Conservation (phyloP, 2,888 invertebrate genomes). For the Yponomeuta plumbellus region DNA sequence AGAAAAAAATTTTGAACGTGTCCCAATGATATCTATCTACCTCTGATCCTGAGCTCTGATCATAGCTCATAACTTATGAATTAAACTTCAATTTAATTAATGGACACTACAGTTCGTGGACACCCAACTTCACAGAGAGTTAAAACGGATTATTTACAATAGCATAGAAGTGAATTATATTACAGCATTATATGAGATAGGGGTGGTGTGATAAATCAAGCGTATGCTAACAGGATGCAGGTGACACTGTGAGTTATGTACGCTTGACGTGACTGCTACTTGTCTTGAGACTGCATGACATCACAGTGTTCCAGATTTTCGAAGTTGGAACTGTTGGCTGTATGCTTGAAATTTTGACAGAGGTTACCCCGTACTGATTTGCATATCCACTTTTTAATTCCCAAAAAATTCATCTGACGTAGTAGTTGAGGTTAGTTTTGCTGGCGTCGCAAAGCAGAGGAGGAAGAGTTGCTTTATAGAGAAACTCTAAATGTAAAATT, state of each 20-base stretch:
- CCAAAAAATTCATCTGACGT: background rate
- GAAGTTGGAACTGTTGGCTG: background rate
- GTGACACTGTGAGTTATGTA: conserved; percentile 13
- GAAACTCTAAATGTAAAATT: no score
- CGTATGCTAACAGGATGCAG: conserved; percentile 12
- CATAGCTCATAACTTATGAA: background rate
- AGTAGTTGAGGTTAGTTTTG: background rate
- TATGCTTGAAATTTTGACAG: background rate
- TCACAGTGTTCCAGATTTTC: background rate
- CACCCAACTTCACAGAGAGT: background rate
- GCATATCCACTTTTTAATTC: background rate
- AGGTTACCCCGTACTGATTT: background rate
- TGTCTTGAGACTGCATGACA: background rate
- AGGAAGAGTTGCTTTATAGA: background rate
- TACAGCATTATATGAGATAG: background rate
- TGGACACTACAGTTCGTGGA: background rate
- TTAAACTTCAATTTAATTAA: background rate
- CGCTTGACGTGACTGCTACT: background rate
- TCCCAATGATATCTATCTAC: no score
- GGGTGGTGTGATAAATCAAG: conserved; percentile 11
- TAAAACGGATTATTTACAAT: background rate
- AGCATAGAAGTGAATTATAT: background rate
- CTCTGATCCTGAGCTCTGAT: no score
- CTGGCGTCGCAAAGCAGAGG: background rate
- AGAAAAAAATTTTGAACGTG: no score